Conservation (phyloP, 2,888 invertebrate genomes). For the Dasypogon diadema region DNA sequence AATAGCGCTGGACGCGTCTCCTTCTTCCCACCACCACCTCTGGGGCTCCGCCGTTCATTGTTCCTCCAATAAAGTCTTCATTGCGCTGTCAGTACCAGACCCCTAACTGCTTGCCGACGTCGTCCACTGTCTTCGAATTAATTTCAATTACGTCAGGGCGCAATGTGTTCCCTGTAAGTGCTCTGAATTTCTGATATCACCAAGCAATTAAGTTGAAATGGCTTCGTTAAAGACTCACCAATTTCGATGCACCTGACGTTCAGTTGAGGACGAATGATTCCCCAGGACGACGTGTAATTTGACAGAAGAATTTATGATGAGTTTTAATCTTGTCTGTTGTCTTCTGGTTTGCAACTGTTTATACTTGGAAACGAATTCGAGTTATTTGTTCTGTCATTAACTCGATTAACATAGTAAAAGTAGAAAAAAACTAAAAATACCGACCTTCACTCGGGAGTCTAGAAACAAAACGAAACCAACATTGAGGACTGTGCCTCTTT, state of each 20-base stretch:
- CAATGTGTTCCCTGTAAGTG: conserved; percentile 25
- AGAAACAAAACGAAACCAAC: too few relatives aligned
- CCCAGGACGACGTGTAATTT: background rate
- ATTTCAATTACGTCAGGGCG: conserved; percentile 41
- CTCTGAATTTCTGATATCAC: conserved; percentile 10
- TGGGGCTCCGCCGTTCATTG: background rate
- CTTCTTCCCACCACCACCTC: background rate
- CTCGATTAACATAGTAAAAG: too few relatives aligned
- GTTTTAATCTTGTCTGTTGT: too few relatives aligned
- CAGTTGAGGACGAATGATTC: too few relatives aligned
- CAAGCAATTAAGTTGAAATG: conserved; percentile 4
- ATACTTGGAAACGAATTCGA: too few relatives aligned
- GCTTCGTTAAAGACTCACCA: background rate
- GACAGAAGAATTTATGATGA: background rate
- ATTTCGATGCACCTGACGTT: background rate
- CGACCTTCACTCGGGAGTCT: too few relatives aligned
- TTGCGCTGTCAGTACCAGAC: background rate
- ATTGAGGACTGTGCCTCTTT: too few relatives aligned
- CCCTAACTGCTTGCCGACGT: background rate
- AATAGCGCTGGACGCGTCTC: background rate
- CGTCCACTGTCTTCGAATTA: background rate
- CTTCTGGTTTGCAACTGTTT: too few relatives aligned
- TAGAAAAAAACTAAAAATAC: too few relatives aligned
- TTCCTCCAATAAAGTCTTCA: conserved; percentile 12
- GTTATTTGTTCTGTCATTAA: too few relatives aligned